Conservation (phyloP, 2,888 invertebrate genomes). For the Pollenia angustigena region DNA sequence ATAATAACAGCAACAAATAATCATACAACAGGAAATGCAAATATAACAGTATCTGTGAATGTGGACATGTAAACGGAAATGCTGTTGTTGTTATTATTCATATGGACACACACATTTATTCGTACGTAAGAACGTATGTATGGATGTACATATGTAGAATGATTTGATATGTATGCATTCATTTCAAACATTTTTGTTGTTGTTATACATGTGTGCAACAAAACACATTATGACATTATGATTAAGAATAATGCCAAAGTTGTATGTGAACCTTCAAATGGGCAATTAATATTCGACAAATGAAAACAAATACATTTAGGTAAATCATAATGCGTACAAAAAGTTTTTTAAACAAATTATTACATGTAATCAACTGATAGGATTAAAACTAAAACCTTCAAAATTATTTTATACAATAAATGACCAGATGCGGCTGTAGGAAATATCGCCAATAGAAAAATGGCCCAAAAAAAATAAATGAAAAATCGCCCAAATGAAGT, state of each 20-base stretch:
- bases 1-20: slow-evolving; percentile 22
- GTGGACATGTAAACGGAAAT: slow-evolving; percentile 33
- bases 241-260: slow-evolving; percentile 1
- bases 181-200: no score
- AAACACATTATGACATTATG: slow-evolving; percentile 7
- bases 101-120: not conserved
- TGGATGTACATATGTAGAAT: no score
- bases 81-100: slow-evolving; percentile 27
- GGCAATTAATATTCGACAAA: slow-evolving; percentile 34
- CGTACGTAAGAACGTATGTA: not conserved
- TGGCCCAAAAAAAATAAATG: no score
- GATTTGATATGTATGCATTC: no score
- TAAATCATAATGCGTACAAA: not conserved
- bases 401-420: not conserved
- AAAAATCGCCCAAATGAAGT: no score
- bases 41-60: slow-evolving; percentile 20
- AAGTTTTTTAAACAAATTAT: not conserved
- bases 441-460: no score
- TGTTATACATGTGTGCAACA: no score
- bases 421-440: no score
- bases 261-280: slow-evolving; percentile 28
- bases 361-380: no score
- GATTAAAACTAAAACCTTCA: no score
- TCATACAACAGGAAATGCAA: slow-evolving; percentile 50
- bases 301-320: not conserved